A percentile compares a stretch with the other conserved stretches of the same genome.
Conservation (phyloP, 2,797 vertebrate genomes). For the Falco columbarius region DNA sequence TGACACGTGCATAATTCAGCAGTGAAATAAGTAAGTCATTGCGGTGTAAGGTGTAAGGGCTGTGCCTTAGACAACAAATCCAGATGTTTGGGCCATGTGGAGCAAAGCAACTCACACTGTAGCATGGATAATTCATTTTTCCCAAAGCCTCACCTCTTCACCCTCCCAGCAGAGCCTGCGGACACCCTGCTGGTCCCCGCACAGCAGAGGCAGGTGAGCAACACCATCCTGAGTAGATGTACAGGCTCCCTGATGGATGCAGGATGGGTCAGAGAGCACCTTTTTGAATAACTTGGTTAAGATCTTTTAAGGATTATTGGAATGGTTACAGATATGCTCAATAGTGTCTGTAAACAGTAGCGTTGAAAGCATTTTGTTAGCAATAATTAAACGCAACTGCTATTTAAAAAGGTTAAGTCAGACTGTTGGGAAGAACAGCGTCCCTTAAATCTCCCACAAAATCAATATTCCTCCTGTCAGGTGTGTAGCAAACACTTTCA, state of each 20-base stretch:
- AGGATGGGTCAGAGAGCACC: neutral
- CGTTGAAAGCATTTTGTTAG: neutral
- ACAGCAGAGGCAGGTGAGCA: neutral
- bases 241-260: neutral
- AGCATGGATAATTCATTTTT: neutral
- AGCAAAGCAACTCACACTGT: neutral
- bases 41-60: neutral
- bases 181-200: neutral
- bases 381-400: conserved; percentile 22
- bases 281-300: neutral
- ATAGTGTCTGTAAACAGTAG: neutral
- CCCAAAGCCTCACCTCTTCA: neutral
- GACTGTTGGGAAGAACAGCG: neutral
- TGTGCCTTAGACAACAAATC: neutral
- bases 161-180: neutral
- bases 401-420: neutral
- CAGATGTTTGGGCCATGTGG: neutral
- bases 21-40: neutral
- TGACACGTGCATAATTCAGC: rapidly evolving
- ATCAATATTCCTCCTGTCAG: conserved; percentile 7
- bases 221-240: rapidly evolving
- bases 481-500: neutral
- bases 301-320: neutral
- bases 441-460: conserved; percentile 3
- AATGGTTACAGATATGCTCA: neutral